Evolutionary conservation across 2,113 vertebrate genomes (phyloP).

Genomic region (Alethe diademata): DNA sequence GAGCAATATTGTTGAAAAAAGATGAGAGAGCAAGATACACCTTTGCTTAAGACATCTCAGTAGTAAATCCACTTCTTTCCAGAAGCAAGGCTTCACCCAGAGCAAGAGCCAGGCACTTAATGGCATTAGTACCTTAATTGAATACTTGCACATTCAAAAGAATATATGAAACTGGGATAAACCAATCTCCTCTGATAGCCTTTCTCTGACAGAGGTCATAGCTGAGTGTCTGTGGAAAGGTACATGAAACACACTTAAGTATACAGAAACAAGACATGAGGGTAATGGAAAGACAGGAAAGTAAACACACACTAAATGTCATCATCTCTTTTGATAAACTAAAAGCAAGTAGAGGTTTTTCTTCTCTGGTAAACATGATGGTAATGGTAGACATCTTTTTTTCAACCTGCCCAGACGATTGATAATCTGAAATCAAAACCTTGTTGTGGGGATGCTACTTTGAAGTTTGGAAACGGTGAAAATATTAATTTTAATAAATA

Average conservation of each 20-base stretch:
- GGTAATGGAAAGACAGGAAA: not conserved
- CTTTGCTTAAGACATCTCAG: not conserved
- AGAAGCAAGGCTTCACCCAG: not conserved
- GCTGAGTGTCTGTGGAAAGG: not conserved
- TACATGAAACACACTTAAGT: not conserved
- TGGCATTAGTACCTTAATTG: not conserved
- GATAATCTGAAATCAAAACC: not conserved
- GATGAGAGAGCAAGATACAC: not conserved
- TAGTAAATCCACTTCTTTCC: not conserved
- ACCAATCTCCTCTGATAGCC: not conserved
- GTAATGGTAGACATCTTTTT: not conserved
- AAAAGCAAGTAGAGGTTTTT: not conserved
- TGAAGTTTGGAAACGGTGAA: not conserved
- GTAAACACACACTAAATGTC: not conserved
- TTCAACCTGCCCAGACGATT: not conserved
- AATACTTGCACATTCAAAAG: rapidly evolving
- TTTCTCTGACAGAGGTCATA: not conserved
- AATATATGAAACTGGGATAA: not conserved
- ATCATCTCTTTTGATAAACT: not conserved
- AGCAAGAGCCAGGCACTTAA: rapidly evolving
- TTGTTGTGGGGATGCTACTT: not conserved
- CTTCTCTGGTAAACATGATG: not conserved
- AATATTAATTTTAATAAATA: not conserved
- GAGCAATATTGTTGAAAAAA: not conserved
- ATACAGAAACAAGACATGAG: not conserved